Evolutionary conservation across 2,888 invertebrate genomes (phyloP).

Genomic region (Diloba caeruleocephala): DNA sequence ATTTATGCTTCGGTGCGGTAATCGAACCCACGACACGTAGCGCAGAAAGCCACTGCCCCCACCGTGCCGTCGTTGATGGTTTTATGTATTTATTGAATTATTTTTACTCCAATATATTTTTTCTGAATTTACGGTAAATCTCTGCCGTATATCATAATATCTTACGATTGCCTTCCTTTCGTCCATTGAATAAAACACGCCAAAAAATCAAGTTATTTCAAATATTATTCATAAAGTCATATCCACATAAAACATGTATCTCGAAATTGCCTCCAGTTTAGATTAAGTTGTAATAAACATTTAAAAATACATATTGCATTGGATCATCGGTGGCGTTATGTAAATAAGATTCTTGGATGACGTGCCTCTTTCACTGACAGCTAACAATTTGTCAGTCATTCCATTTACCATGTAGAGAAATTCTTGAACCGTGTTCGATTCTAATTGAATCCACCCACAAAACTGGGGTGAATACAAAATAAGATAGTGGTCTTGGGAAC

Average conservation of each 20-base stretch:
- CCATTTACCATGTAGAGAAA: conserved; percentile 30
- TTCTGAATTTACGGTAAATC: no score
- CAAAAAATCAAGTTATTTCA: conserved; percentile 18
- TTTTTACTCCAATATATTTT: no score
- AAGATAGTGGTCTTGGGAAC: conserved; percentile 39
- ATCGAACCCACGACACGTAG: no score
- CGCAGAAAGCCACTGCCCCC: no score
- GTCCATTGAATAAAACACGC: not conserved
- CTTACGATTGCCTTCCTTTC: no score
- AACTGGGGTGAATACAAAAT: conserved; percentile 33
- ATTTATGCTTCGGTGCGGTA: no score
- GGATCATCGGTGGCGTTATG: conserved; percentile 5
- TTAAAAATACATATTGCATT: conserved; percentile 28
- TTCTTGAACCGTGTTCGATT: conserved; percentile 12
- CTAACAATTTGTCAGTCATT: conserved; percentile 15
- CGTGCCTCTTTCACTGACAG: conserved; percentile 37
- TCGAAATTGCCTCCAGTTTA: conserved; percentile 5
- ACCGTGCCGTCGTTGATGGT: no score
- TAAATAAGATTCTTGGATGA: conserved; percentile 25
- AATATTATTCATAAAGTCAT: conserved; percentile 10
- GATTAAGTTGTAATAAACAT: conserved; percentile 19
- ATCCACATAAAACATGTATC: conserved; percentile 13
- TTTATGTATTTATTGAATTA: no score
- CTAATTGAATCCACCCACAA: conserved; percentile 31
- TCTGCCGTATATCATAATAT: no score